These are phyloP conservation scores for Eptatretus burgeri DNA, from an alignment of 2,113 vertebrate species.

Conservation along the genomic window DNA sequence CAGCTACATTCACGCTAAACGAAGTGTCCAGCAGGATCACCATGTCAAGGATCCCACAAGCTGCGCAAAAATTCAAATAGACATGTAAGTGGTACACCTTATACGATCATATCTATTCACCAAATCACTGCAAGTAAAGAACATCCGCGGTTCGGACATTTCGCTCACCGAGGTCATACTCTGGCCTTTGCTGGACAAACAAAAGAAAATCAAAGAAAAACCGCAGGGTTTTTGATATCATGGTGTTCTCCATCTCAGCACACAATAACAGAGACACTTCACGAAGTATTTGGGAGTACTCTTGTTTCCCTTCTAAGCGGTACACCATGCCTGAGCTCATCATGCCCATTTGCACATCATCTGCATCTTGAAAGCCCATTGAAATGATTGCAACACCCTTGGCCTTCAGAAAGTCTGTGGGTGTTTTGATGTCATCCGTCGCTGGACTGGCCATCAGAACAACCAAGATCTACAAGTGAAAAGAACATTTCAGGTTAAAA, in stretches of 20 bases:
- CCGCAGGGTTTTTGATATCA: neutral
- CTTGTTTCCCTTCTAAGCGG: neutral
- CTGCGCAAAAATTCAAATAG: neutral
- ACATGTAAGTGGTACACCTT: neutral
- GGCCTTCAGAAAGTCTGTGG: too few relatives aligned
- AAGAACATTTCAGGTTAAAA: too few relatives aligned
- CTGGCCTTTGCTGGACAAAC: neutral
- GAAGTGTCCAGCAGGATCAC: constrained; percentile 4
- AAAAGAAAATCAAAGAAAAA: neutral
- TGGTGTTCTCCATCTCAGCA: constrained; percentile 1
- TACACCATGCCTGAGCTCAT: neutral
- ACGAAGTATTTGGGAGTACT: neutral
- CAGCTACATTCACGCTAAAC: neutral
- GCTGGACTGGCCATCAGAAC: too few relatives aligned
- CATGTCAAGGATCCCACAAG: neutral
- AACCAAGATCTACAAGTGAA: too few relatives aligned
- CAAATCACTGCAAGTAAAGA: neutral
- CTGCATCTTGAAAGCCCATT: too few relatives aligned
- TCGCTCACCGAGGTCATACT: neutral
- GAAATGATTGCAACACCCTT: too few relatives aligned
- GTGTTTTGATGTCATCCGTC: too few relatives aligned
- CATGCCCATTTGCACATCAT: too few relatives aligned
- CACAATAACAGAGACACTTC: neutral
- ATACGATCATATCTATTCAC: neutral
- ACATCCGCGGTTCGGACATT: neutral